Base-by-base conservation (phyloP, 2,113 vertebrate species). In the Paraplagusia blochii region DNA sequence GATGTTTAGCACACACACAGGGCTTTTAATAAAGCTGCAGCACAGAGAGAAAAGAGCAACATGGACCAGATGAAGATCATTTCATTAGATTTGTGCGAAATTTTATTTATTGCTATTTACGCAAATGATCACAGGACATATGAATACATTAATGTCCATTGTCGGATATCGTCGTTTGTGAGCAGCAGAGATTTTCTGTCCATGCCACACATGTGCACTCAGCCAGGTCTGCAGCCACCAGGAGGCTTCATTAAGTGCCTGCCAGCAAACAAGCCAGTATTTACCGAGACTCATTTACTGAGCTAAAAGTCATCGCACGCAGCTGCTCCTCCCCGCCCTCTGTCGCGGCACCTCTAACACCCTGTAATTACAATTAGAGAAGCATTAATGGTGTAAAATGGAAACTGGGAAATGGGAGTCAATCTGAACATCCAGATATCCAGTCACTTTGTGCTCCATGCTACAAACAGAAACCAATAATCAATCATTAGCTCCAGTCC, bases 261-360 rank as follows among this genome's bases (percentile, higher is more conserved):
- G 46, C 33, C 16, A 52, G 43, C 50, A 69, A 76, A 63, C 58
- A 56, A 38, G 9, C 45, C 42, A 38, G 51, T 66, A 46, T 72
- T 72, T 69, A 72, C 43, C 44, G 42, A 48, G 33, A 45, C 58
- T 76, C 63, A 73, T 74, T 70, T 57, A 58, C 58, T 66, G 34
- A 56, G 45, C 36, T 55, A 45, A 69, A 58, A 39, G 39, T 59
- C 33, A 42, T 17, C 62, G 16, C 62, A 62, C 0, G 0, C 75
- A 44, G 66, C 58, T 65, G 57, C 53, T 15, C 50, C 13, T 11
- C 29, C 7, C 38, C 45, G 7, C 12, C 15, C 10, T 33, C n/a
- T 63, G 42, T 29, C 48, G 34, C 58, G 39, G 9, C 48, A 29
- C 14, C 58, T 40, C 54, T n/a, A 4, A 53, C 34, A 16, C 75